These are phyloP conservation scores for Drepana arcuata DNA, from an alignment of 1,140 invertebrate species.

Conservation along the genomic window DNA sequence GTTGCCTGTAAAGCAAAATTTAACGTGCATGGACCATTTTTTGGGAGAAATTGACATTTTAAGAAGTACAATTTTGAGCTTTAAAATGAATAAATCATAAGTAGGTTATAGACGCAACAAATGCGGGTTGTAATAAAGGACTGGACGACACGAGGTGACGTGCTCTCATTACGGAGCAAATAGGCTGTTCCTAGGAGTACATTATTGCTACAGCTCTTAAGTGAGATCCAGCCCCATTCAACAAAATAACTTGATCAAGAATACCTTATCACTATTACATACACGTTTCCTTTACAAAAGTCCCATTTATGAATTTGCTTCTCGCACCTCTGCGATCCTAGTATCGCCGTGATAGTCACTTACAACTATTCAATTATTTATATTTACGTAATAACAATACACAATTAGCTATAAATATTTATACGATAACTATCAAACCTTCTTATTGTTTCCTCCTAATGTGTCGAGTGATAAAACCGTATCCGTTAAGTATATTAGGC, in stretches of 20 bases:
- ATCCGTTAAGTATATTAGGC: constrained; percentile 29
- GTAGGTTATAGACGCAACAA: constrained; percentile 35
- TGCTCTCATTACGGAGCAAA: too few relatives aligned
- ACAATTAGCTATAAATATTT: constrained; percentile 72
- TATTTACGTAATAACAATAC: constrained; percentile 70
- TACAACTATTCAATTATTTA: constrained; percentile 70
- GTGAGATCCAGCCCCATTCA: too few relatives aligned
- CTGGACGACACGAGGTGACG: too few relatives aligned
- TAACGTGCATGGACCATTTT: constrained; percentile 32
- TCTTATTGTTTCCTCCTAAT: constrained; percentile 59
- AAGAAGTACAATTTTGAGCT: constrained; percentile 57
- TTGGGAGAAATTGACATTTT: constrained; percentile 54
- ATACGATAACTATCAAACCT: constrained; percentile 68
- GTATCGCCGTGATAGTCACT: constrained; percentile 61
- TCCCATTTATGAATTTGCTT: too few relatives aligned
- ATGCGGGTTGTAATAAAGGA: constrained; percentile 19
- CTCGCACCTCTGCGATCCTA: too few relatives aligned
- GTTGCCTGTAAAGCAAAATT: constrained; percentile 58
- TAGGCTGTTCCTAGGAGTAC: too few relatives aligned
- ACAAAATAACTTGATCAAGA: constrained; percentile 29
- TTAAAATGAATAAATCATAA: constrained; percentile 33
- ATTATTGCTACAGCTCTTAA: too few relatives aligned
- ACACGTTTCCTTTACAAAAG: constrained; percentile 48
- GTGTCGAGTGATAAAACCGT: constrained; percentile 45
- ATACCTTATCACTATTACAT: constrained; percentile 41